Evolutionary conservation across 2,113 vertebrate species (phyloP).

Genomic region (Coptodon rendalli): DNA sequence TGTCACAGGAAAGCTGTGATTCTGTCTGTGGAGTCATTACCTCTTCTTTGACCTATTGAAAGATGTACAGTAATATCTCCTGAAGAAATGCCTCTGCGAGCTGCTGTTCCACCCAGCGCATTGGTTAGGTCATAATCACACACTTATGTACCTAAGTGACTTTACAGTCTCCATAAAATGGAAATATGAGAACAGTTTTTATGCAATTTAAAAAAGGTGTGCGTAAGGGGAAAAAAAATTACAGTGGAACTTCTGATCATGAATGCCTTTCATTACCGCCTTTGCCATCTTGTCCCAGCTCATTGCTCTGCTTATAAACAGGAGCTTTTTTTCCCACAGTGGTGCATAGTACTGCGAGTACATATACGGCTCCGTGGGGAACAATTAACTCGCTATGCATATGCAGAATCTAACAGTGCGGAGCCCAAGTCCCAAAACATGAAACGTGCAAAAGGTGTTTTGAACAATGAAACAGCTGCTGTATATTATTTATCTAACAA

Average conservation of each 20-base stretch:
- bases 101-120: not conserved
- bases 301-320: conserved; percentile 25
- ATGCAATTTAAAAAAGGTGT: conserved; percentile 29
- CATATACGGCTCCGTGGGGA: not conserved
- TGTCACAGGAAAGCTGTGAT: conserved; percentile 32
- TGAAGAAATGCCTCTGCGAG: conserved; percentile 24
- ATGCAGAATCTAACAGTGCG: not conserved
- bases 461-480: not conserved
- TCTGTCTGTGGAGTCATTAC: conserved; percentile 39
- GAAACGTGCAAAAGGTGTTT: not conserved
- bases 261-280: conserved; percentile 14
- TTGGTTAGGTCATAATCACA: conserved; percentile 37
- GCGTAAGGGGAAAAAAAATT: not conserved
- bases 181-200: conserved; percentile 26
- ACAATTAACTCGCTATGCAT: conserved; percentile 10
- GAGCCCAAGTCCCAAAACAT: conserved; percentile 9
- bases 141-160: conserved; percentile 28
- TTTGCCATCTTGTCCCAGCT: conserved; percentile 14
- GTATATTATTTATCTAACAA: conserved; percentile 33
- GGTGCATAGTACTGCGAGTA: not conserved
- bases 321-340: not conserved
- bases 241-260: conserved; percentile 9
- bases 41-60: conserved; percentile 48
- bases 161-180: conserved; percentile 51
- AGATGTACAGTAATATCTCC: conserved; percentile 33